Conservation (phyloP, 2,888 invertebrate species). For the Mayetiola destructor region DNA sequence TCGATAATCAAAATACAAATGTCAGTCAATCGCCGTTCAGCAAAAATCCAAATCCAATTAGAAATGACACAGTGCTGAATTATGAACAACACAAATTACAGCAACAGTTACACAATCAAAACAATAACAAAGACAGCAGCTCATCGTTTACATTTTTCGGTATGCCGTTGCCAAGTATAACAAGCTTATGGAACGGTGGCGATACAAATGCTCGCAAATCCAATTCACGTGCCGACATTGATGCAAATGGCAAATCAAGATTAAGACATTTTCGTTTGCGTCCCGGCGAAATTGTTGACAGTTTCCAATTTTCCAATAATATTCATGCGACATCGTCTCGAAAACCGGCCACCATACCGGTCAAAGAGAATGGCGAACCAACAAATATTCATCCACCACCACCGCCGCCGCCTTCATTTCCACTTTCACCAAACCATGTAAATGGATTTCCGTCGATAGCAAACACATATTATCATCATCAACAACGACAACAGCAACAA, state of each 20-base stretch:
- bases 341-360: not conserved
- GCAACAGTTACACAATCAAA: slow-evolving; percentile 25
- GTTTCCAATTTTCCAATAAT: slow-evolving; percentile 13
- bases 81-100: slow-evolving; percentile 30
- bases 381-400: slow-evolving; percentile 5
- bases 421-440: not conserved
- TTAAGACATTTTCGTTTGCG: not conserved
- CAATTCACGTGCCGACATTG: slow-evolving; percentile 9
- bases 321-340: not conserved
- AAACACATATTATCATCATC: too few relatives aligned
- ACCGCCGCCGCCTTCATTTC: not conserved
- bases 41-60: not conserved
- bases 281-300: slow-evolving; percentile 23
- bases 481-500: too few relatives aligned
- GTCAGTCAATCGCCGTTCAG: not conserved
- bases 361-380: not conserved
- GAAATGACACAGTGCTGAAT: slow-evolving; percentile 29
- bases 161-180: slow-evolving; percentile 59
- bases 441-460: slow-evolving; percentile 21
- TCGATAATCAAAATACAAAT: slow-evolving; percentile 22
- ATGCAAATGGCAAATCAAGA: slow-evolving; percentile 23
- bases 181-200: slow-evolving; percentile 43
- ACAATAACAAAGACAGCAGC: slow-evolving; percentile 16
- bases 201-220: not conserved
- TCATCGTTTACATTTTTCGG: slow-evolving; percentile 71